Percentiles rank a stretch among this genome's conserved stretches.
Evolutionary conservation across 2,888 invertebrate genomes (phyloP).

Genomic region (Ceratothoa steindachneri): DNA sequence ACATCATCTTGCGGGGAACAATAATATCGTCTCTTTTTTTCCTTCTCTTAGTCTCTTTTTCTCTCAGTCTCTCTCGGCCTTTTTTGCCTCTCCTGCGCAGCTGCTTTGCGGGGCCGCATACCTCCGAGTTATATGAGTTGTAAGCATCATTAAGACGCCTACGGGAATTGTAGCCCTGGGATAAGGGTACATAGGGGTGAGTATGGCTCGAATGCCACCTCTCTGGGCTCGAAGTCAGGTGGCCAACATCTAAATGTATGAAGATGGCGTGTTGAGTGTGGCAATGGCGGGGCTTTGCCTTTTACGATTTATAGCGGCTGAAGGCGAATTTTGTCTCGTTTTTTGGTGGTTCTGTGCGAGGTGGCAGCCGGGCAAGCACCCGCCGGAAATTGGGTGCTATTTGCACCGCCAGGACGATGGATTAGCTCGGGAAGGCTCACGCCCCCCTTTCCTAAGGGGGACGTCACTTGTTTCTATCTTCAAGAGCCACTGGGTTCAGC

Average conservation of each 20-base stretch:
- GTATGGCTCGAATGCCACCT: not conserved
- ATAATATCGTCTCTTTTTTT: constrained; percentile 30
- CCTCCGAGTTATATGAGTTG: constrained; percentile 15
- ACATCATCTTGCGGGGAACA: constrained; percentile 37
- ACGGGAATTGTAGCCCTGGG: not conserved
- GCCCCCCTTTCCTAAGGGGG: too few relatives aligned
- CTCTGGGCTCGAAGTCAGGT: constrained; percentile 33
- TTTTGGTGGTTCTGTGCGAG: too few relatives aligned
- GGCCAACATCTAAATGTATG: constrained; percentile 43
- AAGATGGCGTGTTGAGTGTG: constrained; percentile 43
- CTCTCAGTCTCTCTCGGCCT: too few relatives aligned
- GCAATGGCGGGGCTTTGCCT: constrained; percentile 33
- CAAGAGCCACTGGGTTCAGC: too few relatives aligned
- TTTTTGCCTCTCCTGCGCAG: constrained; percentile 15
- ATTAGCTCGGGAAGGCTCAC: too few relatives aligned
- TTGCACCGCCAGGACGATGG: too few relatives aligned
- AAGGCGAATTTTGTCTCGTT: too few relatives aligned
- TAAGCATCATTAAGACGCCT: not conserved
- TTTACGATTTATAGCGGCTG: not conserved
- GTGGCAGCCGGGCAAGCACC: too few relatives aligned
- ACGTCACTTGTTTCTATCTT: too few relatives aligned
- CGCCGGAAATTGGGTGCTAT: too few relatives aligned
- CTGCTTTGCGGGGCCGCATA: constrained; percentile 22
- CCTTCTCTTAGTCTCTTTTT: too few relatives aligned
- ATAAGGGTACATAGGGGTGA: not conserved